Evolutionary conservation across 1,140 invertebrate genomes (phyloP), one percentile per base, ranked within the genome.

Genomic region (Marisa cornuarietis): DNA sequence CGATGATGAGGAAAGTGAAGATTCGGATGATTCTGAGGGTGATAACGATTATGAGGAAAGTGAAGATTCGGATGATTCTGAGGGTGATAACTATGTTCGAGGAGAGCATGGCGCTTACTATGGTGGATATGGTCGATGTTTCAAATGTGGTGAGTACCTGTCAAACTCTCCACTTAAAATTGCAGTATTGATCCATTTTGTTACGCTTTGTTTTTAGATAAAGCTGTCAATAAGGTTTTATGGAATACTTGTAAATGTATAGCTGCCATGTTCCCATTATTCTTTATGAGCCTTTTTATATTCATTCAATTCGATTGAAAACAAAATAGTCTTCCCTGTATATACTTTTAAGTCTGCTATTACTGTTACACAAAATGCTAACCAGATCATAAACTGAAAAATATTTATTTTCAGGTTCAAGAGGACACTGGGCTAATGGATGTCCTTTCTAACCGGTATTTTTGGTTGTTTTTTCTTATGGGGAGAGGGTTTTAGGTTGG

Each of bases 121-220:
- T 83, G 86, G 86, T 68, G 85, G 86, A 52, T 84, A 83, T 81
- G 85, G 86, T 22, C 66, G 76, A 66, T 88, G 87, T 74, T 86
- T 80, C 54, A 83, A 62, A 71, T 88, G 86, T 86, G 86, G 87
- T 87, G 77, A 82, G 83, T 83, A 52, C 65, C n/a, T 26, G 20
- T 76, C 8, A 13, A 20, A 26, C 24, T 61, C 26, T 62, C n/a
- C 4, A 11, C 20, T 52, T 31, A 16, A 68, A n/a, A 9, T 22
- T 49, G 51, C 18, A 42, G 18, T 22, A 3, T n/a, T 26, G 6
- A 76, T 0, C 58, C 63, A 10, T 61, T 49, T 8, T 61, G 31
- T 26, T 31, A n/a, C 76, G 49, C n/a, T 71, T 61, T 42, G 49
- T 62, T 26, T 71, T 54, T 71, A 26, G 26, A 18, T 65, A 51